Percentiles rank a stretch among this genome's conserved stretches.
Evolutionary conservation across 2,113 vertebrate species (phyloP).

Genomic region (Leucoraja erinaceus): DNA sequence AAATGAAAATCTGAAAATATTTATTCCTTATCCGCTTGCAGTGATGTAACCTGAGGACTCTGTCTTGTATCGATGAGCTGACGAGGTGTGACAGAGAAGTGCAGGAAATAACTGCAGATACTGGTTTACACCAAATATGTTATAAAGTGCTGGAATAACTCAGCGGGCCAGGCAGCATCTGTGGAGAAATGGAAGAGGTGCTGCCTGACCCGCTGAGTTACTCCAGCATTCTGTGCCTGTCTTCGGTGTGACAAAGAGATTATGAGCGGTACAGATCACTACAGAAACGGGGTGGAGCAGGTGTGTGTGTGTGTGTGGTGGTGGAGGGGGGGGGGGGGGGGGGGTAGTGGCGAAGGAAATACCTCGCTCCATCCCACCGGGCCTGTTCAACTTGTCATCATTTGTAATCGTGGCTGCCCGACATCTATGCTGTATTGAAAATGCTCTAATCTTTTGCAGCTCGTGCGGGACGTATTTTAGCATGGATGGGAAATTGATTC

Average conservation of each 20-base stretch:
- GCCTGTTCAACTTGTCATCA: not conserved
- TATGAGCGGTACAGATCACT: not conserved
- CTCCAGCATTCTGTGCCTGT: too few relatives aligned
- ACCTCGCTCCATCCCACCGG: not conserved
- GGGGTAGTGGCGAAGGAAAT: not conserved
- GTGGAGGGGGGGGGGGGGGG: too few relatives aligned
- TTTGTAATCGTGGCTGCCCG: not conserved
- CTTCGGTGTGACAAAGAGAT: too few relatives aligned
- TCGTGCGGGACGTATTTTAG: not conserved
- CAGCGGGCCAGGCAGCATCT: too few relatives aligned
- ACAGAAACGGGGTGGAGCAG: not conserved
- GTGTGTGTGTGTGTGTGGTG: too few relatives aligned
- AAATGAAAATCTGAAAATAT: not conserved
- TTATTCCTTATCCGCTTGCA: not conserved
- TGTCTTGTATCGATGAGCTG: not conserved
- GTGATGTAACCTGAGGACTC: not conserved
- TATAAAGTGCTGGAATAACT: too few relatives aligned
- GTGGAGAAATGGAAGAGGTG: too few relatives aligned
- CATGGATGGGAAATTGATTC: too few relatives aligned
- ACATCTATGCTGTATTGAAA: not conserved
- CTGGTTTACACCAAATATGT: too few relatives aligned
- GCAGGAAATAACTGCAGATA: too few relatives aligned
- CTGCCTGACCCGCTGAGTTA: too few relatives aligned
- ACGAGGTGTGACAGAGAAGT: not conserved
- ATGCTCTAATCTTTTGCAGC: not conserved